Percentiles rank a stretch among this genome's conserved stretches.
phyloP scores from a whole-genome alignment of 2,888 invertebrate genomes.

The Cephus sareptanus region DNA sequence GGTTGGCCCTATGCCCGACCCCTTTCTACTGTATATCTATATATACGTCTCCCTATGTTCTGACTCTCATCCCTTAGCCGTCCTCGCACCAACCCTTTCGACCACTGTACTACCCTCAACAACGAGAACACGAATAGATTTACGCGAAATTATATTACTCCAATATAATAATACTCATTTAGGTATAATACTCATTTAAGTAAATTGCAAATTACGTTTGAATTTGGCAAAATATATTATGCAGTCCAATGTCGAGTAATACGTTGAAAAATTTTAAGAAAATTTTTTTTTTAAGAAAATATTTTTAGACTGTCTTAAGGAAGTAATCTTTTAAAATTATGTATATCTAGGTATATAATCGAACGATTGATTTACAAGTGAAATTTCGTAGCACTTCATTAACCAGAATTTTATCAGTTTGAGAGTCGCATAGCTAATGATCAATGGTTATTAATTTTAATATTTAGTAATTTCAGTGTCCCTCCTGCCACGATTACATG shows the following conservation, averaged over 20 bases:
- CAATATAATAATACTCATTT: background rate
- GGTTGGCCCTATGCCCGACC: constrained; percentile 45
- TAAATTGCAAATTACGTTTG: background rate
- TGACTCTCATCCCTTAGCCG: constrained; percentile 26
- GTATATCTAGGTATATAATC: constrained; percentile 60
- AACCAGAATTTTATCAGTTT: constrained; percentile 58
- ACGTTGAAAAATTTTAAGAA: too few species aligned
- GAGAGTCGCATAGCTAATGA: constrained; percentile 61
- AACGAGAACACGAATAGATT: constrained; percentile 57
- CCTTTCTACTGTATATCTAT: constrained; percentile 33
- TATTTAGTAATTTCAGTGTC: constrained; percentile 64
- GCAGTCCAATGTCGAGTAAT: background rate
- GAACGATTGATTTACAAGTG: constrained; percentile 63
- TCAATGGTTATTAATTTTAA: constrained; percentile 65
- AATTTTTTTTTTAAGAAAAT: background rate
- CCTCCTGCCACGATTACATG: constrained; percentile 15
- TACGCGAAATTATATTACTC: constrained; percentile 32
- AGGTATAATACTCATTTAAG: background rate
- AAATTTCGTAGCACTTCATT: constrained; percentile 61
- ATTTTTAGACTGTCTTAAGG: background rate
- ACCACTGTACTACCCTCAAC: constrained; percentile 38
- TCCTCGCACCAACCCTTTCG: constrained; percentile 9
- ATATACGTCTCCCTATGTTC: constrained; percentile 61
- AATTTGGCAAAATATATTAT: background rate
- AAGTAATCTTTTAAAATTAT: background rate